Percentiles rank a stretch among this genome's conserved stretches.
These are phyloP conservation scores for Drosophila buzzatii DNA, from an alignment of 2,888 invertebrate species.

Conservation along the genomic window DNA sequence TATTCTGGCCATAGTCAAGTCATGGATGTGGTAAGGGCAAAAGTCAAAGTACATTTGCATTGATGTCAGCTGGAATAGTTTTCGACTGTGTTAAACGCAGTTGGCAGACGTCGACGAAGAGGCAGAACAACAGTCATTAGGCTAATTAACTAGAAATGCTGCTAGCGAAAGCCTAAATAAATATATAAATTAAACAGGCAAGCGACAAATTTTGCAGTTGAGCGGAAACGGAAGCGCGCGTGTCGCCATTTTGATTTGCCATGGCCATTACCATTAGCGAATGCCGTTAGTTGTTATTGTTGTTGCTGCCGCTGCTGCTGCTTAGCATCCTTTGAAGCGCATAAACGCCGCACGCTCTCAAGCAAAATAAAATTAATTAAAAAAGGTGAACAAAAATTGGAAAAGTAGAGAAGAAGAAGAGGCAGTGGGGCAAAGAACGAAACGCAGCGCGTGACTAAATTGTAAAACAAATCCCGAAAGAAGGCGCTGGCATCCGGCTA, in stretches of 20 bases:
- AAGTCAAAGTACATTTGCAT: conserved; percentile 33
- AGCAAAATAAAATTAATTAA: conserved; percentile 72
- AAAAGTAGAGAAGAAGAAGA: conserved; percentile 4
- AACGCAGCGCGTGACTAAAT: conserved; percentile 69
- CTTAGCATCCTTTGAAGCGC: conserved; percentile 53
- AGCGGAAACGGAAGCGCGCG: conserved; percentile 67
- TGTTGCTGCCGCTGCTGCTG: conserved; percentile 6
- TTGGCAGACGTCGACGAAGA: neutral
- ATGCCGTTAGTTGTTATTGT: neutral
- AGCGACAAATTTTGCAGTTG: conserved; percentile 65
- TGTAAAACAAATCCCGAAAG: conserved; percentile 29
- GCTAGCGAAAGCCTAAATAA: conserved; percentile 43
- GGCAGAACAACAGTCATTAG: conserved; percentile 24
- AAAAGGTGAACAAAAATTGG: conserved; percentile 55
- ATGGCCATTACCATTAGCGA: conserved; percentile 25
- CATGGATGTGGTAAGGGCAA: conserved; percentile 14
- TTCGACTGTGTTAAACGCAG: neutral
- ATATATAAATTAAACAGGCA: conserved; percentile 59
- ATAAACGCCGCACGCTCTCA: conserved; percentile 48
- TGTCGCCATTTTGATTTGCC: conserved; percentile 78
- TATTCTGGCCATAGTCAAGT: conserved; percentile 31
- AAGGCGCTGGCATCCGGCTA: neutral
- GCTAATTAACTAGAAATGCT: conserved; percentile 48
- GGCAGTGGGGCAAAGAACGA: conserved; percentile 33
- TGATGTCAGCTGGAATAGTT: conserved; percentile 15